Percentiles rank a stretch among this genome's conserved stretches.
Evolutionary conservation across 2,797 vertebrate species (phyloP).

Genomic region (Neosalanx taihuensis): DNA sequence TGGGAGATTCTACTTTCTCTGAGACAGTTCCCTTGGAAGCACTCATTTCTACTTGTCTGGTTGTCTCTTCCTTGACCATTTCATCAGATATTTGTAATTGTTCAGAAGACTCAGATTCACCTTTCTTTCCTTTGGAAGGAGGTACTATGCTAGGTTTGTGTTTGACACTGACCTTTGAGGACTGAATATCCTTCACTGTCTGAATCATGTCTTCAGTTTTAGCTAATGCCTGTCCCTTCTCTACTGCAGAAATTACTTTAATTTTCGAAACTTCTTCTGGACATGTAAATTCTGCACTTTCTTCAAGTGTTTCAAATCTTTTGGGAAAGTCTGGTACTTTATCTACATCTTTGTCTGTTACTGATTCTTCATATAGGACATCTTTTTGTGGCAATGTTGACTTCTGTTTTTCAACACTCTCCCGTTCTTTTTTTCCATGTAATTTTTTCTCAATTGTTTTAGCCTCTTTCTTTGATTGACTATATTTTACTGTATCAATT

Average conservation of each 20-base stretch:
- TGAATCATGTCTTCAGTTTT: conserved; percentile 6
- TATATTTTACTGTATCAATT: too few species aligned
- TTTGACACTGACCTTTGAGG: not conserved
- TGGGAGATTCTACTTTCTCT: not conserved
- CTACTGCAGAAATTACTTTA: not conserved
- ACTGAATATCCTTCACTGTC: not conserved
- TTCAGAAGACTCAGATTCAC: not conserved
- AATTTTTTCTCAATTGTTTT: not conserved
- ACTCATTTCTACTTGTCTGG: not conserved
- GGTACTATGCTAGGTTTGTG: not conserved
- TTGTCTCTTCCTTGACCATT: not conserved
- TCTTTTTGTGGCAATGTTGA: conserved; percentile 1
- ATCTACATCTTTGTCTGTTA: not conserved
- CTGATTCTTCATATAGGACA: not conserved
- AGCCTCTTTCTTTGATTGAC: too few species aligned
- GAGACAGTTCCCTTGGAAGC: not conserved
- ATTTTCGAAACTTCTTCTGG: not conserved
- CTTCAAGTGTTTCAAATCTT: not conserved
- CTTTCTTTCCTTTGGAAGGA: not conserved
- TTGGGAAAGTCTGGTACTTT: not conserved
- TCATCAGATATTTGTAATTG: not conserved
- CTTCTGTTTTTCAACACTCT: not conserved
- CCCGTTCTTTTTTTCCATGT: not conserved
- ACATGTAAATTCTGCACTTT: not conserved
- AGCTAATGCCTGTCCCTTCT: conserved; percentile 3